Percentiles rank a stretch among this genome's conserved stretches.
These are phyloP conservation scores for Oreotragus oreotragus DNA, from an alignment of 2,113 vertebrate genomes.

Conservation along the genomic window DNA sequence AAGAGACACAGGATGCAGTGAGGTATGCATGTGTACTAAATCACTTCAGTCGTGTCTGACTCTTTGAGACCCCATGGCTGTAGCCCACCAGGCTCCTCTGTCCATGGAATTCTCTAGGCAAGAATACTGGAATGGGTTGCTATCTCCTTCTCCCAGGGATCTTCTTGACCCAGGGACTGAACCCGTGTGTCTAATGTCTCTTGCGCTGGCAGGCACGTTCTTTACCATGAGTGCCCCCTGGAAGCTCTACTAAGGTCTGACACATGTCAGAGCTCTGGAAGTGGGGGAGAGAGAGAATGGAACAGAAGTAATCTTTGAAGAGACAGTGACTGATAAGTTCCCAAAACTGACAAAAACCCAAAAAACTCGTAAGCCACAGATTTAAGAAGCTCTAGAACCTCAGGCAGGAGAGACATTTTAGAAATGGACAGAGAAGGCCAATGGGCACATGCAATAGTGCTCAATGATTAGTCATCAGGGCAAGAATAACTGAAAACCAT, in stretches of 20 bases:
- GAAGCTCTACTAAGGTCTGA: neutral
- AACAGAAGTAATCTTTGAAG: neutral
- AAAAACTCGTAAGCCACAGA: neutral
- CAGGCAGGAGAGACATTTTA: neutral
- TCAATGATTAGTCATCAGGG: neutral
- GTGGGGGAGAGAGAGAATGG: neutral
- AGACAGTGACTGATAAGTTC: neutral
- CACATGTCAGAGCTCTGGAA: neutral
- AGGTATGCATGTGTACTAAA: neutral
- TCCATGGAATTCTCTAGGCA: neutral
- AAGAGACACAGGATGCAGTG: fast-evolving
- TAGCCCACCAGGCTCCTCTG: neutral
- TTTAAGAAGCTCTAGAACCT: neutral
- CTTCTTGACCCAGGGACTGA: neutral
- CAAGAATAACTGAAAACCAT: neutral
- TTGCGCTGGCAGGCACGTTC: neutral
- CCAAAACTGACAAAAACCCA: neutral
- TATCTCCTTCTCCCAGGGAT: neutral
- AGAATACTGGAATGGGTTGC: neutral
- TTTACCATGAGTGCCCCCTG: neutral
- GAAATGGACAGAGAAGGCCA: neutral
- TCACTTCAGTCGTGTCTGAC: neutral
- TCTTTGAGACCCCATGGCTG: neutral
- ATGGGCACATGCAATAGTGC: neutral
- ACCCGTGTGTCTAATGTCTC: neutral